Base-by-base conservation (phyloP, 2,797 vertebrate species). In the Melanotaenia boesemani region DNA sequence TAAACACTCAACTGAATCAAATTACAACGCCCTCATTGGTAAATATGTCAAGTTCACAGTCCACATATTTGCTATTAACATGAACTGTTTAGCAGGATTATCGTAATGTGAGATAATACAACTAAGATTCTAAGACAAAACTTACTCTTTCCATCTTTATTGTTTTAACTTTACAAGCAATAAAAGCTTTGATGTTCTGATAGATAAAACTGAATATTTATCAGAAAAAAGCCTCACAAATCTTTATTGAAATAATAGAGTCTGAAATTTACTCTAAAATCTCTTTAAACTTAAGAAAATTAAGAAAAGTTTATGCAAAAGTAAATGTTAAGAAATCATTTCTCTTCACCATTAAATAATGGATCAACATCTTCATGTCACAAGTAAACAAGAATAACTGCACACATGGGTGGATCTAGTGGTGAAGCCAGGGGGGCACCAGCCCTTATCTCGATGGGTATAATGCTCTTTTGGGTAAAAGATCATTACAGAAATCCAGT, bases 1-100 rank as follows among this genome's bases (percentile, higher is more conserved):
- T 70, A 72, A 84, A 83, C 66, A 70, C 48, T 66, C 39, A 72
- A 66, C 78, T 68, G 60, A 79, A 58, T 36, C 0, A 0, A 5
- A 50, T 30, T 13, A 69, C 72, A 60, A n/a, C 12, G 13, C 5
- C 13, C 16, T 58, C 6, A 20, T 12, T 54, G 37, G 18, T 28
- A 46, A 11, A 18, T 30, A 28, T 57, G 32, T 37, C 5, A 4
- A 58, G 24, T 41, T 67, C 16, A 20, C 13, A 3, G 36, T 72
- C 34, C 1, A 13, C 10, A 30, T 52, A 58, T 44, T 59, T 39
- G 30, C 26, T 15, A 7, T 59, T 37, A 18, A 59, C 72, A 63
- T 36, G 16, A 32, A 15, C 24, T 11, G 32, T 20, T 34, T 18
- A 26, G 16, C 6, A 30, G 61, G 48, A 22, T 22, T 22, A 22